These are phyloP conservation scores for Micrasema longulum DNA, from an alignment of 1,140 invertebrate species.

Conservation along the genomic window DNA sequence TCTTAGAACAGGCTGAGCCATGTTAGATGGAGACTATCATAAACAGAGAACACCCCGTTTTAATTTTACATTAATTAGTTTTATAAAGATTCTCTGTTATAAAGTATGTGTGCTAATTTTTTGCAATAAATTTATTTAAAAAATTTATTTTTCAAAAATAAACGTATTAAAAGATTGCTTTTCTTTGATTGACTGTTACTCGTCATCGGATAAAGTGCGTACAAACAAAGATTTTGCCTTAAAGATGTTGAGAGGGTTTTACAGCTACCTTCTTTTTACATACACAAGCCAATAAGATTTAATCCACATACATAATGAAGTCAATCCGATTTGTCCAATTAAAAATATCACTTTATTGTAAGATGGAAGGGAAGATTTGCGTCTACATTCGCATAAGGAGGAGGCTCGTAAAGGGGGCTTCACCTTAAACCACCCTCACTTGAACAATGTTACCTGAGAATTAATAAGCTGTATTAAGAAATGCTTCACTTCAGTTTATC, in stretches of 20 bases:
- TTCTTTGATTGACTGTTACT: no score
- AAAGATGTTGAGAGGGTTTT: constrained; percentile 1
- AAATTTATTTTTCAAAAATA: no score
- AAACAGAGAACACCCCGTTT: no score
- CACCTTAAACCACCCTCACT: background rate
- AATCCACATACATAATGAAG: constrained; percentile 59
- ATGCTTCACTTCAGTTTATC: background rate
- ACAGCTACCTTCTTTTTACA: background rate
- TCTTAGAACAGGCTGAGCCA: no score
- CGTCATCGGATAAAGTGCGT: background rate
- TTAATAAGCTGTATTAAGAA: constrained; percentile 32
- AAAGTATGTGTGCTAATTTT: no score
- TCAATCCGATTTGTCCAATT: constrained; percentile 61
- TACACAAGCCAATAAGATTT: constrained; percentile 38
- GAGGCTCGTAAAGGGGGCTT: background rate
- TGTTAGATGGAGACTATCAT: no score
- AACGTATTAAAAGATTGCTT: no score
- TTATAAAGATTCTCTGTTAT: no score
- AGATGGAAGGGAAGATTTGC: constrained; percentile 42
- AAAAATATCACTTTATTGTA: constrained; percentile 57
- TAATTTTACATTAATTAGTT: no score
- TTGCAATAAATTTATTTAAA: no score
- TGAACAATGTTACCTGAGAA: constrained; percentile 30
- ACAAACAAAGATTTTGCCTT: constrained; percentile 15
- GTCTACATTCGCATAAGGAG: constrained; percentile 14